Evolutionary conservation across 2,113 vertebrate genomes (phyloP).

Genomic region (Colius striatus): DNA sequence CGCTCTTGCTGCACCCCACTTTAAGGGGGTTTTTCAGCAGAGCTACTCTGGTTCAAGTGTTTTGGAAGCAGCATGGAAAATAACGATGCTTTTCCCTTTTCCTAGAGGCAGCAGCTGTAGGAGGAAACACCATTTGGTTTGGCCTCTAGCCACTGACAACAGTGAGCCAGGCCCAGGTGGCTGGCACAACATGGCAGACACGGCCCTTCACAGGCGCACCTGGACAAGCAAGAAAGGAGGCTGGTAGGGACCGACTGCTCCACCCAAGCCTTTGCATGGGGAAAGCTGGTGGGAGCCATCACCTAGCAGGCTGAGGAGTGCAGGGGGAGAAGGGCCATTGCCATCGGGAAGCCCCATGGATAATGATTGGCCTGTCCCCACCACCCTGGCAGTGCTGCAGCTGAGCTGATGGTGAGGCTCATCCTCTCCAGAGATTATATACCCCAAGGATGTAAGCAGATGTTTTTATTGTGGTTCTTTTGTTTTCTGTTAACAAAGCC

Average conservation of each 20-base stretch:
- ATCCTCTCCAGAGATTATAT: background rate
- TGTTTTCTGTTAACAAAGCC: background rate
- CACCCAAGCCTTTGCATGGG: background rate
- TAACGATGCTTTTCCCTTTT: background rate
- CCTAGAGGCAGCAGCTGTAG: background rate
- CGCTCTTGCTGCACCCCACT: fast-evolving
- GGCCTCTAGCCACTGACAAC: fast-evolving
- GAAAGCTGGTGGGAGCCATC: background rate
- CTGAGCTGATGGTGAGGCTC: fast-evolving
- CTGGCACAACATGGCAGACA: background rate
- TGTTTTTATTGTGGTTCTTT: background rate
- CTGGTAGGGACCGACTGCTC: fast-evolving
- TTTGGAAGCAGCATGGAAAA: background rate
- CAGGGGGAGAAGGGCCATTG: background rate
- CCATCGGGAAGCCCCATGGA: fast-evolving
- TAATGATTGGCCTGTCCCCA: background rate
- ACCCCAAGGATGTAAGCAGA: background rate
- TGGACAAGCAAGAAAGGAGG: too few species aligned
- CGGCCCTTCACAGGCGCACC: fast-evolving
- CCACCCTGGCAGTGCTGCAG: background rate
- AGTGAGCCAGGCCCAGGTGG: fast-evolving
- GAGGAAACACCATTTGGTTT: background rate
- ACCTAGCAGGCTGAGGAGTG: background rate
- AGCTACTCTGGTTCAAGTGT: background rate
- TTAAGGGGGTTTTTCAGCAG: fast-evolving